These are phyloP conservation scores for Sitta carolinensis DNA, from an alignment of 2,797 vertebrate genomes.

Conservation along the genomic window DNA sequence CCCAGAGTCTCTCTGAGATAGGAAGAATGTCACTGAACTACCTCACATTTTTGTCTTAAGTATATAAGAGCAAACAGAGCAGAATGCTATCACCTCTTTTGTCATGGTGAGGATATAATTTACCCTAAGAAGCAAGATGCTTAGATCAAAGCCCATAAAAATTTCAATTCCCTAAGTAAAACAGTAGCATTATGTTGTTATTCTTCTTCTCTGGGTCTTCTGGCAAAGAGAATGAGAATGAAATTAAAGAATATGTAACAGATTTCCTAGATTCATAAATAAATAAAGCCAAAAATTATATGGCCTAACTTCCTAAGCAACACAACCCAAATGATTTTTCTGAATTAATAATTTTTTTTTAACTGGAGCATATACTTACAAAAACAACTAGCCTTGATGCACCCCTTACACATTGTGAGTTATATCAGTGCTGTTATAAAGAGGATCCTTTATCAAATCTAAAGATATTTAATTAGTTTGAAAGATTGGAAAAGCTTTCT, in stretches of 20 bases:
- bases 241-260: not conserved
- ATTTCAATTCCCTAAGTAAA: not conserved
- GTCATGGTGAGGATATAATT: not conserved
- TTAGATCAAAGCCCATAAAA: not conserved
- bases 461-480: not conserved
- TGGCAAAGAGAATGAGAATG: not conserved
- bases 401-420: not conserved
- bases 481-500: not conserved
- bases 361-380: not conserved
- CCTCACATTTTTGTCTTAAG: not conserved
- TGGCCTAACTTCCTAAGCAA: not conserved
- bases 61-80: not conserved
- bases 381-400: not conserved
- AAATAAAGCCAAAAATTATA: not conserved
- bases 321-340: not conserved
- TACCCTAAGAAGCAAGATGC: not conserved
- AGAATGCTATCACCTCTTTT: not conserved
- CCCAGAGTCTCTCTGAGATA: not conserved
- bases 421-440: not conserved
- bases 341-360: not conserved
- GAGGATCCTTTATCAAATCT: not conserved
- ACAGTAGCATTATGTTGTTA: not conserved
- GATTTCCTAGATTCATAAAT: not conserved
- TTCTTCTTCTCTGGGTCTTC: not conserved
- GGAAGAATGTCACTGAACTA: not conserved